Evolutionary conservation across 2,113 vertebrate genomes (phyloP).

Genomic region (Eulemur rufifrons): DNA sequence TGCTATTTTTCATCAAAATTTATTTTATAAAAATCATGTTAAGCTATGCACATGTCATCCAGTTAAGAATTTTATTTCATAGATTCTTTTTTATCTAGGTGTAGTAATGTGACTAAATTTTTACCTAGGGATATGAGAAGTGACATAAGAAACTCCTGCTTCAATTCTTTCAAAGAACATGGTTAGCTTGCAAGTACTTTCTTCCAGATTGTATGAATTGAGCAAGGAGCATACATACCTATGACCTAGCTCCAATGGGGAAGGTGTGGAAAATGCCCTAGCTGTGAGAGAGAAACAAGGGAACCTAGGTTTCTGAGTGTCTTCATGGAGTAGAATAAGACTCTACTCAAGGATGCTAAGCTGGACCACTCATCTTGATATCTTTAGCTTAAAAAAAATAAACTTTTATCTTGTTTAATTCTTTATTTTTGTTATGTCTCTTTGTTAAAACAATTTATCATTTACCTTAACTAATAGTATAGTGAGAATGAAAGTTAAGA

Average conservation of each 20-base stretch:
- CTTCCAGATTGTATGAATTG: background rate
- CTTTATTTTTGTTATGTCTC: background rate
- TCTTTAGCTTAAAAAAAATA: background rate
- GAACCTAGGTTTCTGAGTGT: background rate
- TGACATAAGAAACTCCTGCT: background rate
- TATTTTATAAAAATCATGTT: background rate
- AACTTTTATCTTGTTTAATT: background rate
- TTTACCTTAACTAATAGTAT: background rate
- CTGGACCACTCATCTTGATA: background rate
- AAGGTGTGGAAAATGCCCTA: background rate
- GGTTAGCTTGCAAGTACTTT: background rate
- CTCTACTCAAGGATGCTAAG: background rate
- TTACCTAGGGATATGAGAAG: background rate
- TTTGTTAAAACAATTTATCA: background rate
- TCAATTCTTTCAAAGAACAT: background rate
- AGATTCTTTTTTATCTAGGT: background rate
- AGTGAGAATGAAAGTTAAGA: background rate
- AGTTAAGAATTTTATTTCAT: background rate
- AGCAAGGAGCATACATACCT: background rate
- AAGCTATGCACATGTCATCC: background rate
- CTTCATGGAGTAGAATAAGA: background rate
- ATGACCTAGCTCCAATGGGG: background rate
- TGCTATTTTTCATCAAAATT: background rate
- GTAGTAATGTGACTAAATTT: background rate
- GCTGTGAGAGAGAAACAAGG: background rate